Evolutionary conservation across 1,140 invertebrate genomes (phyloP).

Genomic region (Yoshiicerus persimilis): DNA sequence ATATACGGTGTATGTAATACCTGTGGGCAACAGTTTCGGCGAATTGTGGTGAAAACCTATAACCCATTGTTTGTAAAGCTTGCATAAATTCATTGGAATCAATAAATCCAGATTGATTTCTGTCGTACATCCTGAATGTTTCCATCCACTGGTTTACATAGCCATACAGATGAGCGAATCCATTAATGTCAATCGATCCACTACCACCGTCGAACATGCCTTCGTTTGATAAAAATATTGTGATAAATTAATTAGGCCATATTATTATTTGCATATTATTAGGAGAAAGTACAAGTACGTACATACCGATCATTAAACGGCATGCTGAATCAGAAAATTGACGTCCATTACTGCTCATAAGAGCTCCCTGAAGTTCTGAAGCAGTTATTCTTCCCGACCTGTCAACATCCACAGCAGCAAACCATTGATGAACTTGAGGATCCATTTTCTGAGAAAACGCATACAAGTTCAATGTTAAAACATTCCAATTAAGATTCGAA

Average conservation of each 20-base stretch:
- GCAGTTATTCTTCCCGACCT: constrained; percentile 78
- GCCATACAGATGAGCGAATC: constrained; percentile 83
- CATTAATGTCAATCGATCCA: constrained; percentile 82
- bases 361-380: constrained; percentile 73
- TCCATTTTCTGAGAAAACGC: not conserved
- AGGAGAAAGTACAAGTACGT: too few species aligned
- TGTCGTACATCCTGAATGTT: constrained; percentile 69
- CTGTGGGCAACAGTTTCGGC: constrained; percentile 66
- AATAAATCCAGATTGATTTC: constrained; percentile 78
- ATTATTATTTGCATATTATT: not conserved
- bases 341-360: constrained; percentile 83
- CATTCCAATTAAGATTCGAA: not conserved
- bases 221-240: constrained; percentile 53
- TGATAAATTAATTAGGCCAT: too few species aligned
- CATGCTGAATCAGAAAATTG: constrained; percentile 82
- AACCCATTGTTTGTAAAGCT: constrained; percentile 87
- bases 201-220: constrained; percentile 87
- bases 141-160: constrained; percentile 86
- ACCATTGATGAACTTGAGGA: constrained; percentile 78
- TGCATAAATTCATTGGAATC: constrained; percentile 75
- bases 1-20: not conserved
- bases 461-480: not conserved
- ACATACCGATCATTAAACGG: constrained; percentile 85
- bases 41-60: constrained; percentile 76
- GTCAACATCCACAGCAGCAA: constrained; percentile 73